phyloP scores from a whole-genome alignment of 2,797 vertebrate species.

The Onychomys torridus region DNA sequence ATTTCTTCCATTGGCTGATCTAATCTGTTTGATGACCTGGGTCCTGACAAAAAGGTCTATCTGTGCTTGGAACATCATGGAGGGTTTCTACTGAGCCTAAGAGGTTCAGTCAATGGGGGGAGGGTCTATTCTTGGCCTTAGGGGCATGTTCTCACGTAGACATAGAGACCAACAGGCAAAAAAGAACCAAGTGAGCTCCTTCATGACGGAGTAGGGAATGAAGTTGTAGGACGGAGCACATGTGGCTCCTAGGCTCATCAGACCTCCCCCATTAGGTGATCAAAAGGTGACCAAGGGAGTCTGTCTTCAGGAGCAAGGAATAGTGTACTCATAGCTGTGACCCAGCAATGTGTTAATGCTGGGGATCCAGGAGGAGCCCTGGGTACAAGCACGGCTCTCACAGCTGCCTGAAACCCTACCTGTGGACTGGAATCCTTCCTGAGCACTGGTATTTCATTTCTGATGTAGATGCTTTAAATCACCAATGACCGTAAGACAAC shows the following conservation, averaged over 20 bases:
- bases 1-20: not conserved
- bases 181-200: not conserved
- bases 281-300: not conserved
- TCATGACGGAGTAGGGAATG: not conserved
- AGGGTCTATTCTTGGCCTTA: not conserved
- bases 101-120: not conserved
- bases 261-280: not conserved
- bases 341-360: not conserved
- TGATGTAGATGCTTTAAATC: not conserved
- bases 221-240: not conserved
- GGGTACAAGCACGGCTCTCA: not conserved
- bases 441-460: not conserved
- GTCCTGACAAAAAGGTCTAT: not conserved
- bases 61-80: not conserved
- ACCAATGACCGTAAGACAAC: not conserved
- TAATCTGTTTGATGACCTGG: not conserved
- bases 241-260: not conserved
- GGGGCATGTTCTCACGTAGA: not conserved
- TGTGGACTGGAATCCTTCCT: not conserved
- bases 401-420: not conserved
- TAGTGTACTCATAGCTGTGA: not conserved
- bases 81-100: not conserved
- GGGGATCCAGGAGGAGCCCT: not conserved
- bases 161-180: not conserved
- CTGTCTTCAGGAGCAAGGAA: not conserved